Percentiles rank a stretch among this genome's conserved stretches.
These are phyloP conservation scores for Drosophila mayri DNA, from an alignment of 1,140 invertebrate species.

Conservation along the genomic window DNA sequence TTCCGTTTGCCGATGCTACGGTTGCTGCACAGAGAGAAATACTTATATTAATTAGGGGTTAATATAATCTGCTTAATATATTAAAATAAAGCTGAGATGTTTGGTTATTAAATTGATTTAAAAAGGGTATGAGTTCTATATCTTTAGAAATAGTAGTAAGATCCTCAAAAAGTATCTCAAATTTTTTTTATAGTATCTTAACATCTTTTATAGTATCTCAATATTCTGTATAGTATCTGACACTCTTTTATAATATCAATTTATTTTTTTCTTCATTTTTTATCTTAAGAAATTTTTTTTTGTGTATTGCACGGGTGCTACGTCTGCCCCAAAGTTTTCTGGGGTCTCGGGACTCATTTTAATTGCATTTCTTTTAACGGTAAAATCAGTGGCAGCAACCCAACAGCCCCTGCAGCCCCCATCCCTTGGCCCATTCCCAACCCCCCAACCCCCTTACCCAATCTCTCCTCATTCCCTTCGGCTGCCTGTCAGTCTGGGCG, in stretches of 20 bases:
- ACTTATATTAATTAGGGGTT: background rate
- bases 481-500: slow-evolving; percentile 42
- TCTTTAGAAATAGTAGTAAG: background rate
- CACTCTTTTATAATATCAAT: background rate
- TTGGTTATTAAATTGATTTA: background rate
- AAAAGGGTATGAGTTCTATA: accelerated
- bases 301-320: slow-evolving; percentile 1
- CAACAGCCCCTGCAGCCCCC: slow-evolving; percentile 13
- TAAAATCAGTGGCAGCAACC: slow-evolving; percentile 64
- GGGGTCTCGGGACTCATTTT: slow-evolving; percentile 78
- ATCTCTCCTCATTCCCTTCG: background rate
- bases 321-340: slow-evolving; percentile 60
- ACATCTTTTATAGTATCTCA: background rate
- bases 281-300: background rate
- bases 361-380: slow-evolving; percentile 83
- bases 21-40: slow-evolving; percentile 11
- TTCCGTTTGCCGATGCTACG: slow-evolving; percentile 63
- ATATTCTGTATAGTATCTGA: background rate
- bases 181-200: background rate
- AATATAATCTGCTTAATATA: background rate
- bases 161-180: background rate
- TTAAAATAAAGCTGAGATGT: background rate
- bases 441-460: background rate
- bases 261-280: background rate
- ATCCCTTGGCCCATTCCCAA: slow-evolving; percentile 9